phyloP scores from a whole-genome alignment of 2,888 invertebrate species.

The Crioceris asparagi region DNA sequence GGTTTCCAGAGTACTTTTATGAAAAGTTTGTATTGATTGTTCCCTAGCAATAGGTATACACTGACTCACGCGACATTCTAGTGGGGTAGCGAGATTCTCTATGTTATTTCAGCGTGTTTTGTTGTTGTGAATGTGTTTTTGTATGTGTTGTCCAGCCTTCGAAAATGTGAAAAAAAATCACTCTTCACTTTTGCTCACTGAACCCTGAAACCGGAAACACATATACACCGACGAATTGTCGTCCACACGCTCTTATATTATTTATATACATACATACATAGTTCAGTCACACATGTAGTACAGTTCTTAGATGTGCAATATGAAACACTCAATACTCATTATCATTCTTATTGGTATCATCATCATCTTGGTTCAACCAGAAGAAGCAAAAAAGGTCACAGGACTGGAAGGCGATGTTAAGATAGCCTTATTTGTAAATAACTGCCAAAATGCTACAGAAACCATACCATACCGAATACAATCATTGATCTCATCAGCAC shows the following conservation, averaged over 20 bases:
- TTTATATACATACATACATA: no score
- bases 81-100: no score
- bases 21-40: no score
- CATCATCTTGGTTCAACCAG: constrained; percentile 5
- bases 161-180: no score
- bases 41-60: no score
- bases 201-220: background rate
- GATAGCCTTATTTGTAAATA: constrained; percentile 27
- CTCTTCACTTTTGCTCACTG: background rate
- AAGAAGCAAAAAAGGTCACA: constrained; percentile 16
- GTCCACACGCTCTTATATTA: no score
- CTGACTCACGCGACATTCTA: no score
- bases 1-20: no score
- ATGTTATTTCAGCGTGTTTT: no score
- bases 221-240: background rate
- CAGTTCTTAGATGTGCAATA: constrained; percentile 10
- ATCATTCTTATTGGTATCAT: constrained; percentile 8
- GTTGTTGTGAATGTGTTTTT: no score
- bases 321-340: constrained; percentile 12
- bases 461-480: constrained; percentile 17
- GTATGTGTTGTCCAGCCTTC: no score
- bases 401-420: constrained; percentile 26
- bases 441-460: constrained; percentile 21
- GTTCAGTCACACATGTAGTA: constrained; percentile 7
- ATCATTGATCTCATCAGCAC: constrained; percentile 28